These are phyloP conservation scores for Echeneis naucrates DNA, from an alignment of 2,797 vertebrate species.

Conservation along the genomic window DNA sequence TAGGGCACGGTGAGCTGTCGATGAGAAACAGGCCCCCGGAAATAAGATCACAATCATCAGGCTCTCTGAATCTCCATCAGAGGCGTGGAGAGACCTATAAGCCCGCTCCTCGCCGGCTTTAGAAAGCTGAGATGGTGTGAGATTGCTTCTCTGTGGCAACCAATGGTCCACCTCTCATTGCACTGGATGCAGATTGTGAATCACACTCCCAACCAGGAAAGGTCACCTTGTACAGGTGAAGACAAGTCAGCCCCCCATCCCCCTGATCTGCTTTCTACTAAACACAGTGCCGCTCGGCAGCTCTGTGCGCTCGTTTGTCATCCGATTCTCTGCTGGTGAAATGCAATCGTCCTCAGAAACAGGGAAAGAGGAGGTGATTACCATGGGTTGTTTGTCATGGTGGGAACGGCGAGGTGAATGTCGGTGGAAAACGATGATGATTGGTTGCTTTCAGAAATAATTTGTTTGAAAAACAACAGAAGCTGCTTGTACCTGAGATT, in stretches of 20 bases:
- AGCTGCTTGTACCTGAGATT: constrained; percentile 44
- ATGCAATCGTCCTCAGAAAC: constrained; percentile 67
- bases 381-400: constrained; percentile 69
- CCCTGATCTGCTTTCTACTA: constrained; percentile 41
- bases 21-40: constrained; percentile 58
- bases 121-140: constrained; percentile 66
- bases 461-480: constrained; percentile 72
- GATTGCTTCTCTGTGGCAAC: constrained; percentile 64
- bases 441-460: constrained; percentile 73
- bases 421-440: constrained; percentile 59
- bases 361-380: constrained; percentile 65
- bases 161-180: constrained; percentile 29
- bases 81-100: constrained; percentile 48
- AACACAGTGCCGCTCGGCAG: constrained; percentile 52
- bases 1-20: constrained; percentile 33
- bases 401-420: constrained; percentile 53
- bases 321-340: constrained; percentile 66
- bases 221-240: constrained; percentile 73
- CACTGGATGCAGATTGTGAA: constrained; percentile 59
- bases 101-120: constrained; percentile 25
- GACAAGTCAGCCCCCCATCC: constrained; percentile 43
- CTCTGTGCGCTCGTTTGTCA: constrained; percentile 70
- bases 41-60: constrained; percentile 72
- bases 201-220: constrained; percentile 54
- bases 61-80: constrained; percentile 38